These are phyloP conservation scores for Hylaea fasciaria DNA, from an alignment of 2,888 invertebrate genomes.

Conservation along the genomic window DNA sequence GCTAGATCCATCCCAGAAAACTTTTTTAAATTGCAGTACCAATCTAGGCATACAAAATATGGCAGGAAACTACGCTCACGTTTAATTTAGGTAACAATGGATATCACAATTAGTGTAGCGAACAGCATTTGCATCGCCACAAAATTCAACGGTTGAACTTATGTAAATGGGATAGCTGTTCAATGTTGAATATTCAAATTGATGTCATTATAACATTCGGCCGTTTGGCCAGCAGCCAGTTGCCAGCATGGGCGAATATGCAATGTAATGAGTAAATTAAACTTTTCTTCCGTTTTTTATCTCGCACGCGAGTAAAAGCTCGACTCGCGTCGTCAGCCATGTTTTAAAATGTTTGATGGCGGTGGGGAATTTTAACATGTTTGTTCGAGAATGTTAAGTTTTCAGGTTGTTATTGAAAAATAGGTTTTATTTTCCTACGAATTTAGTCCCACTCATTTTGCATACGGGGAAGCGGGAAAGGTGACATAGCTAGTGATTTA, in stretches of 20 bases:
- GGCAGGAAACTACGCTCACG: constrained; percentile 40
- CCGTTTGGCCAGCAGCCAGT: constrained; percentile 80
- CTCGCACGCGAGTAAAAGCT: constrained; percentile 65
- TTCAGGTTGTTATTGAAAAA: not conserved
- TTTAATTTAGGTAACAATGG: constrained; percentile 66
- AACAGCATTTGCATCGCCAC: constrained; percentile 75
- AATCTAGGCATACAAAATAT: not conserved
- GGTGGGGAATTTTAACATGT: constrained; percentile 54
- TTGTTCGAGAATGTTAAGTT: constrained; percentile 42
- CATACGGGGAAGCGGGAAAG: not conserved
- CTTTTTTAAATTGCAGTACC: not conserved
- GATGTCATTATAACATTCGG: constrained; percentile 85
- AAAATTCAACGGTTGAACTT: constrained; percentile 83
- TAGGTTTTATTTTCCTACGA: not conserved
- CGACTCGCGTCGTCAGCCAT: constrained; percentile 47
- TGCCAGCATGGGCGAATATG: constrained; percentile 62
- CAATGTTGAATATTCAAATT: constrained; percentile 85
- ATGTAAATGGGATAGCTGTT: constrained; percentile 82
- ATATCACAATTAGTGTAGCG: constrained; percentile 76
- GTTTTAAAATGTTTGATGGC: constrained; percentile 47
- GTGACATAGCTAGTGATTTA: no score
- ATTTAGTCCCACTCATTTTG: not conserved
- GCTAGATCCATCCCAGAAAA: not conserved
- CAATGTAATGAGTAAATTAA: constrained; percentile 82
- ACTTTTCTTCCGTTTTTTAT: constrained; percentile 64